Evolutionary conservation across 2,888 invertebrate genomes (phyloP).

Genomic region (Pyrrhosoma nymphula): DNA sequence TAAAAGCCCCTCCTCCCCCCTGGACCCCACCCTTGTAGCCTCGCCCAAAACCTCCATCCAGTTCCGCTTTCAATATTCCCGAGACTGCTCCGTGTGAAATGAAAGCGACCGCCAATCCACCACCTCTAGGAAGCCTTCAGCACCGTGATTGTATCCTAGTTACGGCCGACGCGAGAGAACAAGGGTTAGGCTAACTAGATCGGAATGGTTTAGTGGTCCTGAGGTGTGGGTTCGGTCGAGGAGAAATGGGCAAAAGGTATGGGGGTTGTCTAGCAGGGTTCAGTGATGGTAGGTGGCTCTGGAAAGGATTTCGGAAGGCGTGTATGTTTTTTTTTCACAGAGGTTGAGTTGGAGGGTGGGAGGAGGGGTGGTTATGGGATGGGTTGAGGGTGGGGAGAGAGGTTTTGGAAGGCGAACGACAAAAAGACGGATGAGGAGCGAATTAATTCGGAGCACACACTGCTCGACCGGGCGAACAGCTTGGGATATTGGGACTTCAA

Average conservation of each 20-base stretch:
- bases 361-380: not conserved
- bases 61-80: not conserved
- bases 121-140: not conserved
- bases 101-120: not conserved
- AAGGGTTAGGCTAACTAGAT: conserved; percentile 61
- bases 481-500: conserved; percentile 30
- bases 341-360: not conserved
- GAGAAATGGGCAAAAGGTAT: not conserved
- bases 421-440: conserved; percentile 37
- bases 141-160: conserved; percentile 45
- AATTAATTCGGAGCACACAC: conserved; percentile 12
- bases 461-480: not conserved
- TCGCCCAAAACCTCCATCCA: not conserved
- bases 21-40: not conserved
- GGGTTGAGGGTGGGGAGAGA: not conserved
- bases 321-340: not conserved
- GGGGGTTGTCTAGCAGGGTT: not conserved
- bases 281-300: too few species aligned
- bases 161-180: conserved; percentile 41
- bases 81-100: not conserved
- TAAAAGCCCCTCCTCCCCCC: not conserved
- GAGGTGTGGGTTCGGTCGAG: not conserved
- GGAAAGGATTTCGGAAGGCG: not conserved
- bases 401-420: not conserved
- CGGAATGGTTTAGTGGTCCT: conserved; percentile 30